Evolutionary conservation across 2,113 vertebrate species (phyloP).

Genomic region (Okapia johnstoni): DNA sequence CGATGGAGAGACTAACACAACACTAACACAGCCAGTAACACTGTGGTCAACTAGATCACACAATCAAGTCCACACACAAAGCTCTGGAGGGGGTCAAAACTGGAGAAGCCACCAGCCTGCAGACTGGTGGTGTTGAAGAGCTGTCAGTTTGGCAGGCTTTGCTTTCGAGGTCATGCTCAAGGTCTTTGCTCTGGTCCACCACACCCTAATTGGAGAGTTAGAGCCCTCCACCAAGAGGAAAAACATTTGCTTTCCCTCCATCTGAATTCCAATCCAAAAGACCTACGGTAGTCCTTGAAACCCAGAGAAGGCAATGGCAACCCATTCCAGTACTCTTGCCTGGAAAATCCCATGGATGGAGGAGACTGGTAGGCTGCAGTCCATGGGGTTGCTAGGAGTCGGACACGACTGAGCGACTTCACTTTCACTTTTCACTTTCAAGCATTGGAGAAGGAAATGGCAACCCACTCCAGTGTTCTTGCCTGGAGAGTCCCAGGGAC

Average conservation of each 20-base stretch:
- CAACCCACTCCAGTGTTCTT: too few relatives aligned
- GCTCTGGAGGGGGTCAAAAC: background rate
- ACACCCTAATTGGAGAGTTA: background rate
- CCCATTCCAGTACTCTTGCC: too few relatives aligned
- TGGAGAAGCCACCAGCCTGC: background rate
- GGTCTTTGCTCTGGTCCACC: background rate
- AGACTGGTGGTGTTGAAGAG: background rate
- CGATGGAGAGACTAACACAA: accelerated
- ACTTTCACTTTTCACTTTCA: too few relatives aligned
- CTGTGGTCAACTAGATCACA: background rate
- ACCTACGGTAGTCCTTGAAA: background rate
- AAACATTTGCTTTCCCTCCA: background rate
- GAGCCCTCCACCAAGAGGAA: background rate
- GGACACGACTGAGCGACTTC: too few relatives aligned
- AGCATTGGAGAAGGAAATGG: too few relatives aligned
- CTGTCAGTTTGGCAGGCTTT: background rate
- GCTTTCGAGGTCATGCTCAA: background rate
- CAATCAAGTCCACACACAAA: background rate
- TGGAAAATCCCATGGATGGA: too few relatives aligned
- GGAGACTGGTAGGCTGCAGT: too few relatives aligned
- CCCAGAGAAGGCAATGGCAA: too few relatives aligned
- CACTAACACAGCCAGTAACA: background rate
- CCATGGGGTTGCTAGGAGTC: too few relatives aligned
- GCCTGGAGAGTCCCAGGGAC: too few relatives aligned
- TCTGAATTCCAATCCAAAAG: background rate